Conservation (phyloP, 1,140 invertebrate species). For the Holcopasites calliopsidis region DNA sequence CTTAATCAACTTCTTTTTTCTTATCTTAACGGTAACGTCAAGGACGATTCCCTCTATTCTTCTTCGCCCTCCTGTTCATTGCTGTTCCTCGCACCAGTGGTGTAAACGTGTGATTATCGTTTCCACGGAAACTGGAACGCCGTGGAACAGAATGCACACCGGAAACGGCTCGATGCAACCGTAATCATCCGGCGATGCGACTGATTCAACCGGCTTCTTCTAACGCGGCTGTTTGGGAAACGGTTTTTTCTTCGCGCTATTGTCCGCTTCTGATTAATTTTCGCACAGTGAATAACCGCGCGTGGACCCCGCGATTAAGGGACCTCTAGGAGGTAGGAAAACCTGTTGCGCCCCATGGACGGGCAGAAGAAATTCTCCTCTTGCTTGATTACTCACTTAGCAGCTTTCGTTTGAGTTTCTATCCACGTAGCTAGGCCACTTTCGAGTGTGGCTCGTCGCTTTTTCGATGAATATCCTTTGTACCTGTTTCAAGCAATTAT, state of each 20-base stretch:
- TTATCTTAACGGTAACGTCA: slow-evolving; percentile 24
- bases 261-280: not conserved
- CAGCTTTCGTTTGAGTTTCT: slow-evolving; percentile 50
- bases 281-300: too few species aligned
- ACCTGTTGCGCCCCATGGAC: slow-evolving; percentile 27
- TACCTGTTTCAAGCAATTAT: too few species aligned
- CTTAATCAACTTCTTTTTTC: slow-evolving; percentile 19
- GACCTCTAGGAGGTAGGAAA: slow-evolving; percentile 27
- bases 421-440: slow-evolving; percentile 23
- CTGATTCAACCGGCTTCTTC: not conserved
- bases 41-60: slow-evolving; percentile 40
- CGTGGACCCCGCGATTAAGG: not conserved
- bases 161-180: slow-evolving; percentile 1
- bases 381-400: slow-evolving; percentile 43
- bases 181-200: slow-evolving; percentile 22
- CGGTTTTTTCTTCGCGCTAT: too few species aligned
- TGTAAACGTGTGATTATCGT: slow-evolving; percentile 23
- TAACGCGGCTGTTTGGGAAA: not conserved
- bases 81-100: slow-evolving; percentile 6
- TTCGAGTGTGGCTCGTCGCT: slow-evolving; percentile 2
- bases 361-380: slow-evolving; percentile 34
- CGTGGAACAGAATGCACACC: not conserved
- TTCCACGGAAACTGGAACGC: slow-evolving; percentile 41
- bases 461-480: not conserved
- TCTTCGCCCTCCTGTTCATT: not conserved